Conservation (phyloP, 2,797 vertebrate genomes). For the Enteromius argenteus region DNA sequence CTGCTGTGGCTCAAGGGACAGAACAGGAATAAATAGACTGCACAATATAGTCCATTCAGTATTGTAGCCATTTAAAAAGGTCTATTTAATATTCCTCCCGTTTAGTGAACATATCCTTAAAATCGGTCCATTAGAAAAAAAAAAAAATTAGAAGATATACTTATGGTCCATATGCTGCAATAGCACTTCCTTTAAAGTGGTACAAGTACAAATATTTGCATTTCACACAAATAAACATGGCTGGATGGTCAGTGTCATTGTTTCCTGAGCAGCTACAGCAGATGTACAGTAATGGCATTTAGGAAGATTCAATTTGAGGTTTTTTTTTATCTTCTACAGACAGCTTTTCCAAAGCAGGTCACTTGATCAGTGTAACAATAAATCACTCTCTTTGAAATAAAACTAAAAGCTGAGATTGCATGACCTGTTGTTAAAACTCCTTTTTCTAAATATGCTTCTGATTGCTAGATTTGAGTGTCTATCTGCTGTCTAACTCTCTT, state of each 20-base stretch:
- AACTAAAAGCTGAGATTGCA: conserved; percentile 48
- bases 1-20: conserved; percentile 56
- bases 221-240: conserved; percentile 58
- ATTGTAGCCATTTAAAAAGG: conserved; percentile 52
- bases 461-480: conserved; percentile 47
- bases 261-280: conserved; percentile 63
- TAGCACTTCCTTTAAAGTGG: conserved; percentile 43
- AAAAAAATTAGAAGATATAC: conserved; percentile 24
- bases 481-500: conserved; percentile 30
- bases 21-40: conserved; percentile 54
- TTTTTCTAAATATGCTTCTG: conserved; percentile 36
- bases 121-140: conserved; percentile 50
- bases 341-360: conserved; percentile 23
- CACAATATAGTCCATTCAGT: conserved; percentile 50
- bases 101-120: conserved; percentile 46
- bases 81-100: conserved; percentile 46
- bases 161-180: conserved; percentile 51
- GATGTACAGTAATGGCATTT: conserved; percentile 54
- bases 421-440: conserved; percentile 38
- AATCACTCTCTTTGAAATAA: conserved; percentile 16
- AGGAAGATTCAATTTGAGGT: conserved; percentile 53
- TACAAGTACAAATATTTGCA: conserved; percentile 55
- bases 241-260: conserved; percentile 56
- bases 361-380: conserved; percentile 32
- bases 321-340: neutral